phyloP scores from a whole-genome alignment of 2,797 vertebrate genomes.

The Geotria australis region DNA sequence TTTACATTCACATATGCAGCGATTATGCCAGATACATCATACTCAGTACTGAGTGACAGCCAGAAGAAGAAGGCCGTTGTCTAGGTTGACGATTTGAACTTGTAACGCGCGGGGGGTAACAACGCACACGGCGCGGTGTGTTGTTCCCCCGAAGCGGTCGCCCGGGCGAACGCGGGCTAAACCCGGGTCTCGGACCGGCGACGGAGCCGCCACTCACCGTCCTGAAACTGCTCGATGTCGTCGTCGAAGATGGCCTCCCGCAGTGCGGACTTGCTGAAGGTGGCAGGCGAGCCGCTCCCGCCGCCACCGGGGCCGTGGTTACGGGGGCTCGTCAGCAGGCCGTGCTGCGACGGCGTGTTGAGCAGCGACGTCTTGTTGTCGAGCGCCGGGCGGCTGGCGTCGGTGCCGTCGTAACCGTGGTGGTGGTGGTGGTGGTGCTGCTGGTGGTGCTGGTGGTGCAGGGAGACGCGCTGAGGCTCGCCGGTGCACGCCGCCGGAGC shows the following conservation, averaged over 20 bases:
- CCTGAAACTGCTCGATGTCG: slow-evolving; percentile 46
- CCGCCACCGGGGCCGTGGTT: slow-evolving; percentile 46
- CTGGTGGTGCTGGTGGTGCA: too few relatives aligned
- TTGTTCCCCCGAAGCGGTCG: too few relatives aligned
- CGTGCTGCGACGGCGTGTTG: slow-evolving; percentile 52
- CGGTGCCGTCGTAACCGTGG: slow-evolving; percentile 16
- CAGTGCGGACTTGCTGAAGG: slow-evolving; percentile 46
- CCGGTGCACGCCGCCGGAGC: slow-evolving; percentile 19
- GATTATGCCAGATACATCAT: too few relatives aligned
- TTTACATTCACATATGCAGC: too few relatives aligned
- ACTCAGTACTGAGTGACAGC: too few relatives aligned
- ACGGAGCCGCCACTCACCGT: slow-evolving; percentile 17
- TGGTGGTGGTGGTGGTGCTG: too few relatives aligned
- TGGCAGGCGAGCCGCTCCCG: slow-evolving; percentile 34
- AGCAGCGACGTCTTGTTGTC: slow-evolving; percentile 79
- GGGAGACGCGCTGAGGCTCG: too few relatives aligned
- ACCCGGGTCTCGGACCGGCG: neutral
- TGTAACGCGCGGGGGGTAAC: too few relatives aligned
- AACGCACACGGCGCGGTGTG: too few relatives aligned
- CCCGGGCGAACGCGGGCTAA: too few relatives aligned
- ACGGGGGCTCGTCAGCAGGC: slow-evolving; percentile 3
- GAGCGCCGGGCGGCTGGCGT: slow-evolving; percentile 40
- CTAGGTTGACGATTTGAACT: too few relatives aligned
- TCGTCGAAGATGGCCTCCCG: slow-evolving; percentile 72
- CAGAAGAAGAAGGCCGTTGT: too few relatives aligned